phyloP scores from a whole-genome alignment of 2,113 vertebrate genomes.

The Alethe diademata region DNA sequence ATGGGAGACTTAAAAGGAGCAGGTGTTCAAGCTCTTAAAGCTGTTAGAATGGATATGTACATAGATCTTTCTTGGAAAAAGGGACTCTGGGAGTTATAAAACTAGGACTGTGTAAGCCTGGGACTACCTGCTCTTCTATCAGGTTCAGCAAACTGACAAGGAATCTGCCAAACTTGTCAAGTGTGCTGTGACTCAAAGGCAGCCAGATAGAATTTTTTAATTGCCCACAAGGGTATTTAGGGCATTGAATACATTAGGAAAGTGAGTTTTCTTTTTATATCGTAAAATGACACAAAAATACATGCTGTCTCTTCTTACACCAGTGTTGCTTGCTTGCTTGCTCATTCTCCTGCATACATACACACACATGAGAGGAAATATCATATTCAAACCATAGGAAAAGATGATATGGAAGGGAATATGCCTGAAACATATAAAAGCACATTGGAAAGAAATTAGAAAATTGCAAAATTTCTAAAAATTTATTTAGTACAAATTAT shows the following conservation, averaged over 20 bases:
- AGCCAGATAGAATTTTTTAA: background rate
- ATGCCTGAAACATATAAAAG: background rate
- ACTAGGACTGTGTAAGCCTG: background rate
- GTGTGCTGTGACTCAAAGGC: background rate
- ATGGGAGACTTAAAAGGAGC: slow-evolving; percentile 3
- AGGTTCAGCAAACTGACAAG: background rate
- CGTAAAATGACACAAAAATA: background rate
- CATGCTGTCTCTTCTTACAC: background rate
- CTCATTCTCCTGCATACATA: background rate
- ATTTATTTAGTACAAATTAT: background rate
- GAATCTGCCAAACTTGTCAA: background rate
- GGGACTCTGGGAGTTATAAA: background rate
- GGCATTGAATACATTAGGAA: background rate
- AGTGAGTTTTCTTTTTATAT: background rate
- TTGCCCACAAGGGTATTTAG: background rate
- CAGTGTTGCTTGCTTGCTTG: background rate
- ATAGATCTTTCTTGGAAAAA: slow-evolving; percentile 8
- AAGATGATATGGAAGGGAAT: background rate
- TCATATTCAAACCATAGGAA: background rate
- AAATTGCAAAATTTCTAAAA: background rate
- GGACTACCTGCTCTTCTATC: background rate
- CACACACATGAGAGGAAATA: background rate
- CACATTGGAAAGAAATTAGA: background rate
- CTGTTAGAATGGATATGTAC: background rate
- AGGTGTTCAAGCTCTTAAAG: slow-evolving; percentile 32